Percentiles rank a stretch among this genome's conserved stretches.
These are phyloP conservation scores for Nothobranchius kuhntae DNA, from an alignment of 2,113 vertebrate genomes.

Conservation along the genomic window DNA sequence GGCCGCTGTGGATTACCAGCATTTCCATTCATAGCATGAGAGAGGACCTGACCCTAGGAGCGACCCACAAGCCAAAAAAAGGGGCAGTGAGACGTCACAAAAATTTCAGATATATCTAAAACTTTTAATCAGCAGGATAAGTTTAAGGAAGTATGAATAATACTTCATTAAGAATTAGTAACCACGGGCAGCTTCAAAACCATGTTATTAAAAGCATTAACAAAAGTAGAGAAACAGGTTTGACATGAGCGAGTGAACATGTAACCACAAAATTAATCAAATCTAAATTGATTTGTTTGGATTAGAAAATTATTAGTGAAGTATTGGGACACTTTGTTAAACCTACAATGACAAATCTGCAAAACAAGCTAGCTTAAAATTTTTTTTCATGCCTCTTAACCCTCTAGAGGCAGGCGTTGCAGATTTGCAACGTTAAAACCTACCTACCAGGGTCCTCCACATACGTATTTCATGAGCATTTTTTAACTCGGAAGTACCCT, in stretches of 20 bases:
- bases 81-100: constrained; percentile 8
- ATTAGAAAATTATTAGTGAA: constrained; percentile 45
- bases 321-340: constrained; percentile 15
- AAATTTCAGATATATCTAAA: constrained; percentile 11
- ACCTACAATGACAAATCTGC: no score
- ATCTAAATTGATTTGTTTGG: constrained; percentile 24
- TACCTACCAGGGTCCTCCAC: no score
- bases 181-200: not conserved
- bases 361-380: no score
- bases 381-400: no score
- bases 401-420: no score
- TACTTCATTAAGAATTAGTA: not conserved
- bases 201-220: not conserved
- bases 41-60: constrained; percentile 85
- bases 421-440: no score
- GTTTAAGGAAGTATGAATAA: not conserved
- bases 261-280: constrained; percentile 14
- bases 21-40: constrained; percentile 88
- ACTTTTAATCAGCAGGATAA: not conserved
- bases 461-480: no score
- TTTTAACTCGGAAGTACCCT: no score
- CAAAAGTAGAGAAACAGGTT: constrained; percentile 5
- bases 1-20: constrained; percentile 85
- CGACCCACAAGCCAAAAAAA: constrained; percentile 64
- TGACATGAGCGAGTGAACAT: constrained; percentile 4